These are phyloP conservation scores for Halocynthia roretzi DNA, from an alignment of 23 tunicate genomes.

Conservation along the genomic window DNA sequence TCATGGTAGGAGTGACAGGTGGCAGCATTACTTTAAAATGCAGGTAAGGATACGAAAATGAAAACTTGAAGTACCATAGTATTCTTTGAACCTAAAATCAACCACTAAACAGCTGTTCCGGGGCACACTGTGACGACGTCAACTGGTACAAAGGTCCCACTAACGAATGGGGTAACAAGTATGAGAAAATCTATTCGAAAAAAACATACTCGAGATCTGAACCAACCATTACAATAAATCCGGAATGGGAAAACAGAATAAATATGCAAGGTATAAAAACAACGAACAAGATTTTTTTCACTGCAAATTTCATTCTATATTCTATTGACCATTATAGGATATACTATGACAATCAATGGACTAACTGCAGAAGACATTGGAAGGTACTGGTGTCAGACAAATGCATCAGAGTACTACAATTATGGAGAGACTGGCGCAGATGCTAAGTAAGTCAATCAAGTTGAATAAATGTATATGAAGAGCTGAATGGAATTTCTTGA, in stretches of 20 bases:
- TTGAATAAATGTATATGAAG: not conserved
- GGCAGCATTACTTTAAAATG: slow-evolving; percentile 29
- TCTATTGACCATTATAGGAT: slow-evolving; percentile 15
- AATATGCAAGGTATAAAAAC: slow-evolving; percentile 18
- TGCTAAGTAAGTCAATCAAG: slow-evolving; percentile 24
- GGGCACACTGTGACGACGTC: slow-evolving; percentile 69
- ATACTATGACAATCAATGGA: slow-evolving; percentile 19
- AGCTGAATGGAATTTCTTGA: not conserved
- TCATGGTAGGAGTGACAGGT: slow-evolving; percentile 11
- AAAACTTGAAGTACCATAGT: not conserved
- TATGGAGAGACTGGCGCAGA: slow-evolving; percentile 55
- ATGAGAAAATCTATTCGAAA: slow-evolving; percentile 14
- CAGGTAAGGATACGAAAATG: slow-evolving; percentile 28
- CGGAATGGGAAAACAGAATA: slow-evolving; percentile 42
- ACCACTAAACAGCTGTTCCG: slow-evolving; percentile 5
- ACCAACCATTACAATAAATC: slow-evolving; percentile 29
- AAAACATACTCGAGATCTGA: slow-evolving; percentile 15
- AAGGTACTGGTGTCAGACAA: slow-evolving; percentile 70
- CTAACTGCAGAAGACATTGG: slow-evolving; percentile 36
- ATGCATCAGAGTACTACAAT: slow-evolving; percentile 11
- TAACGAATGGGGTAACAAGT: slow-evolving; percentile 12
- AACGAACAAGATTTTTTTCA: not conserved
- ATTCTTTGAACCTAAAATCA: not conserved
- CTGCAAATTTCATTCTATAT: not conserved
- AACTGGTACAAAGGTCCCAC: slow-evolving; percentile 76